phyloP scores from a whole-genome alignment of 2,113 vertebrate species.

The Burhinus oedicnemus region DNA sequence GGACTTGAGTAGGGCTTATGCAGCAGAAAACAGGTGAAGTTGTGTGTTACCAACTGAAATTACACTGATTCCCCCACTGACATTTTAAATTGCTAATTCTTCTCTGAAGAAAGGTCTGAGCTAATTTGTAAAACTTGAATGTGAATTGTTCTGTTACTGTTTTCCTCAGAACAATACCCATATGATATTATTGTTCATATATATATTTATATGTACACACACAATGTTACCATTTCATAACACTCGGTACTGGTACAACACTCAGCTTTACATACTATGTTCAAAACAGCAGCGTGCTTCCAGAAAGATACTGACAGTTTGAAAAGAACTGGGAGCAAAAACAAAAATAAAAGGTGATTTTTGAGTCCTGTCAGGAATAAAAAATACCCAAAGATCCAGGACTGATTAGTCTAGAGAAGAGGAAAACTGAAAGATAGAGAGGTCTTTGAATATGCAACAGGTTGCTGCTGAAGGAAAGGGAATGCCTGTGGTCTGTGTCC shows the following conservation, averaged over 20 bases:
- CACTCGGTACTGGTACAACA: fast-evolving
- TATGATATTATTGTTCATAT: not conserved
- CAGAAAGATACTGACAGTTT: not conserved
- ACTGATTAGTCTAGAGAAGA: not conserved
- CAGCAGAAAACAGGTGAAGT: not conserved
- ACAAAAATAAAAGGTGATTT: not conserved
- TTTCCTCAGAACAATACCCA: not conserved
- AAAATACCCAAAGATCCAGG: not conserved
- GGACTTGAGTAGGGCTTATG: not conserved
- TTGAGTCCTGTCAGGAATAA: not conserved
- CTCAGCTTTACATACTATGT: not conserved
- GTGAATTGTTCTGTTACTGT: not conserved
- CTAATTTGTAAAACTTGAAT: not conserved
- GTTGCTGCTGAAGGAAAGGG: not conserved
- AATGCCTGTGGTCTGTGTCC: not conserved
- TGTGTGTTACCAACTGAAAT: not conserved
- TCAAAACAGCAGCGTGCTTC: not conserved
- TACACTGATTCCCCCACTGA: fast-evolving
- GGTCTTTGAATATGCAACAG: not conserved
- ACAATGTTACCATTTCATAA: not conserved
- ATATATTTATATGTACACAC: not conserved
- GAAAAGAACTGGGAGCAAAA: not conserved
- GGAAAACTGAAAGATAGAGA: not conserved
- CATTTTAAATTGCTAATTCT: not conserved
- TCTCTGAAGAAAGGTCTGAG: not conserved